Evolutionary conservation across 2,113 vertebrate species (phyloP).

Genomic region (Heliornis fulica): DNA sequence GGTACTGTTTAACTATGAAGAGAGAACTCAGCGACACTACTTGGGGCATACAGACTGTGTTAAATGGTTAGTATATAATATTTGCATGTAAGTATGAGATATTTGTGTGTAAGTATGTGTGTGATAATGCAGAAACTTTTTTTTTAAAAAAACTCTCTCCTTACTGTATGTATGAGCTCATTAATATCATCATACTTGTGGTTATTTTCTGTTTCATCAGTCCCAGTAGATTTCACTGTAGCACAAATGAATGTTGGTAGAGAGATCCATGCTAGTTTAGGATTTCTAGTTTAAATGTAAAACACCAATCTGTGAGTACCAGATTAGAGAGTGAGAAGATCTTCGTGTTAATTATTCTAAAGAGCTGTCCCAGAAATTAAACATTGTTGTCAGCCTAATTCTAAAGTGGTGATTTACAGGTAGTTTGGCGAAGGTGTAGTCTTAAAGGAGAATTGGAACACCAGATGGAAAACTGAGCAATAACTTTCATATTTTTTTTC

Average conservation of each 20-base stretch:
- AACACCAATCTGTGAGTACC: background rate
- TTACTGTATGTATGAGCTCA: background rate
- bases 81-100: background rate
- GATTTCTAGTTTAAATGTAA: background rate
- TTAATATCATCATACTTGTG: background rate
- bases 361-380: background rate
- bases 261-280: background rate
- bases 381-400: background rate
- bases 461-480: background rate
- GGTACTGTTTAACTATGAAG: slow-evolving; percentile 93
- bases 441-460: background rate
- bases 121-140: background rate
- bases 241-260: background rate
- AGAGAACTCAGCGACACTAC: slow-evolving; percentile 93
- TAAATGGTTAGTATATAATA: slow-evolving; percentile 86
- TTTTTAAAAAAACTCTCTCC: background rate
- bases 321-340: background rate
- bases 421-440: background rate
- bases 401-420: background rate
- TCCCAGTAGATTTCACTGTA: background rate
- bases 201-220: background rate
- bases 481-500: background rate
- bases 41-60: slow-evolving; percentile 96
- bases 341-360: background rate
- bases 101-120: background rate